Evolutionary conservation across 1,140 invertebrate genomes (phyloP).

Genomic region (Homalodisca vitripennis): DNA sequence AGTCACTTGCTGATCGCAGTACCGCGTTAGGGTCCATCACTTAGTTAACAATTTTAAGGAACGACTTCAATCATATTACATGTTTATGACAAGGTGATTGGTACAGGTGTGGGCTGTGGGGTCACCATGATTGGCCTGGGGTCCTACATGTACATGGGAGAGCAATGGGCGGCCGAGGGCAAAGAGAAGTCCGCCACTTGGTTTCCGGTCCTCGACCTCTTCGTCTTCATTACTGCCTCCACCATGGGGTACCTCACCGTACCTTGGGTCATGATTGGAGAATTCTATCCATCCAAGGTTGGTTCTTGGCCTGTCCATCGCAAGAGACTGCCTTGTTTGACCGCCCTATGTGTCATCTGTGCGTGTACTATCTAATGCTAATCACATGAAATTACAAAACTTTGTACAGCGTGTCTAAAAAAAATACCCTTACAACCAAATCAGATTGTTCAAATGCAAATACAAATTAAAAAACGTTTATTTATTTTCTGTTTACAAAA

Average conservation of each 20-base stretch:
- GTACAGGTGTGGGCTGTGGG: constrained; percentile 60
- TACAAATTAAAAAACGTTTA: background rate
- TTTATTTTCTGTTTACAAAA: too few relatives aligned
- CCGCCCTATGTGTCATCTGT: too few relatives aligned
- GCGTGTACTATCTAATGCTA: background rate
- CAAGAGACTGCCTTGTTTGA: too few relatives aligned
- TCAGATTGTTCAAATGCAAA: background rate
- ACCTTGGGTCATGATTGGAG: constrained; percentile 72
- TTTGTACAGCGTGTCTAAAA: too few relatives aligned
- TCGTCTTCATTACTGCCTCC: constrained; percentile 60
- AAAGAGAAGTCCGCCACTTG: constrained; percentile 50
- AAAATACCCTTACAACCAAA: too few relatives aligned
- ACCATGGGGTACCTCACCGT: constrained; percentile 67
- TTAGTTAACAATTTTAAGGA: too few relatives aligned
- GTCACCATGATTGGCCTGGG: constrained; percentile 61
- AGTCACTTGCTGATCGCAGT: too few relatives aligned
- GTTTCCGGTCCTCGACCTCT: constrained; percentile 62
- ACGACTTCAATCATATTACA: too few relatives aligned
- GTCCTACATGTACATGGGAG: constrained; percentile 53
- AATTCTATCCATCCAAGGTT: constrained; percentile 61
- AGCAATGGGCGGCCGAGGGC: background rate
- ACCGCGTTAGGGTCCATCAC: too few relatives aligned
- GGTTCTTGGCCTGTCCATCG: too few relatives aligned
- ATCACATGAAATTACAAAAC: too few relatives aligned
- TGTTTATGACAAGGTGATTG: too few relatives aligned